A percentile compares a stretch with the other conserved stretches of the same genome.
phyloP scores from a whole-genome alignment of 1,140 invertebrate species.

The Drosophila seguyi region DNA sequence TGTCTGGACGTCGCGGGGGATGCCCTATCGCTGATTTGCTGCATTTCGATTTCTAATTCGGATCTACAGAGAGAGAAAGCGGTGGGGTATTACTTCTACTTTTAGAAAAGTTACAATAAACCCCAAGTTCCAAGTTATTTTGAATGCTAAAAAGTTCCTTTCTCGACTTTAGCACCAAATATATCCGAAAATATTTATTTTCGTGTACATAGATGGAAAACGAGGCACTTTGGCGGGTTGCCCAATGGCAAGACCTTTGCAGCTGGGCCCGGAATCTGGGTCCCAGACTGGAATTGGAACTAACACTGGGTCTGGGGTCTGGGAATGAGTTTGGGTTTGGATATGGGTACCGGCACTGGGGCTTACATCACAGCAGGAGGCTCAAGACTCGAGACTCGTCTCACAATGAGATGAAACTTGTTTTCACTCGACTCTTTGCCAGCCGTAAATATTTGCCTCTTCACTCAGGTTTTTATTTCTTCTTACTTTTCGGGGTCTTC shows the following conservation, averaged over 20 bases:
- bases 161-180: no score
- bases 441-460: slow-evolving; percentile 77
- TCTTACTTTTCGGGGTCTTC: slow-evolving; percentile 19
- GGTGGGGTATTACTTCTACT: background rate
- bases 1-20: slow-evolving; percentile 28
- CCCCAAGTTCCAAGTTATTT: background rate
- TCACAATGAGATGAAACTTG: slow-evolving; percentile 63
- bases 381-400: slow-evolving; percentile 42
- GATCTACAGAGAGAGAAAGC: background rate
- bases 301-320: slow-evolving; percentile 7
- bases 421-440: slow-evolving; percentile 64
- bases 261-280: slow-evolving; percentile 23
- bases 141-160: background rate
- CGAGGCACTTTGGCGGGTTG: slow-evolving; percentile 17
- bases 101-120: background rate
- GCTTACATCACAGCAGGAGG: slow-evolving; percentile 78
- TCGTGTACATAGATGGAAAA: background rate
- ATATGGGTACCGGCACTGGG: slow-evolving; percentile 24
- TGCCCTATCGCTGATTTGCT: slow-evolving; percentile 31
- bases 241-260: slow-evolving; percentile 52
- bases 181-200: background rate
- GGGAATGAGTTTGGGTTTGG: slow-evolving; percentile 22
- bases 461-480: slow-evolving; percentile 53
- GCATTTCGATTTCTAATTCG: slow-evolving; percentile 56
- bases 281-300: slow-evolving; percentile 33